Base-by-base conservation (phyloP, 2,113 vertebrate species). In the Muscicapa adusta region DNA sequence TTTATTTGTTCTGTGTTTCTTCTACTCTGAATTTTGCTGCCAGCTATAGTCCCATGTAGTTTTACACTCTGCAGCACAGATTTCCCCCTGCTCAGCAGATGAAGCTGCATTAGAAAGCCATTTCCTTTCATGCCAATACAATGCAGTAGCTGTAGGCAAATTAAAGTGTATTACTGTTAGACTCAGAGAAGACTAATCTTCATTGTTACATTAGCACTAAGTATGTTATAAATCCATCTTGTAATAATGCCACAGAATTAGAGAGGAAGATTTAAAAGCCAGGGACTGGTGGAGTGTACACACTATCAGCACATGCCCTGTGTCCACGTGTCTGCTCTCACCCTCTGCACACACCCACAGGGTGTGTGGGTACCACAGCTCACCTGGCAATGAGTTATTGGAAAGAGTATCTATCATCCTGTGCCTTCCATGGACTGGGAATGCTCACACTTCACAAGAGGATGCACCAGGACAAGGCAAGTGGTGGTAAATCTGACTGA, bases 151-250 rank as follows among this genome's bases (percentile, higher is more conserved):
- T 97, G 88, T 82, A 78, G 96, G 97, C 97, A 42, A 97, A 95
- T 95, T 83, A 90, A 92, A 96, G 8, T 33, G 73, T 71, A 95
- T 96, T 97, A 93, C 91, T 92, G 81, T 95, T 97, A 2, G 7
- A 95, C 96, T 96, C 57, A 28, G 70, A 93, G 23, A 95, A 82
- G 96, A 92, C 96, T 97, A 93, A 98, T 97, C 96, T 97, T 96
- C 96, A 95, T 95, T 94, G 94, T 83, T 92, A 82, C 43, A 75
- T 95, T 93, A 96, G 94, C 93, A 95, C 90, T 74, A 90, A 96
- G 91, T 91, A 54, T 77, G 93, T 90, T 97, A 97, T 97, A 97
- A 98, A 98, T 98, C 91, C 89, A 94, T 97, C 97, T 97, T 83
- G 62, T 97, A 97, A 96, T 86, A 89, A 89, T 33, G 89, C 56